phyloP scores from a whole-genome alignment of 2,888 invertebrate genomes.

The Vesta saturnalis region DNA sequence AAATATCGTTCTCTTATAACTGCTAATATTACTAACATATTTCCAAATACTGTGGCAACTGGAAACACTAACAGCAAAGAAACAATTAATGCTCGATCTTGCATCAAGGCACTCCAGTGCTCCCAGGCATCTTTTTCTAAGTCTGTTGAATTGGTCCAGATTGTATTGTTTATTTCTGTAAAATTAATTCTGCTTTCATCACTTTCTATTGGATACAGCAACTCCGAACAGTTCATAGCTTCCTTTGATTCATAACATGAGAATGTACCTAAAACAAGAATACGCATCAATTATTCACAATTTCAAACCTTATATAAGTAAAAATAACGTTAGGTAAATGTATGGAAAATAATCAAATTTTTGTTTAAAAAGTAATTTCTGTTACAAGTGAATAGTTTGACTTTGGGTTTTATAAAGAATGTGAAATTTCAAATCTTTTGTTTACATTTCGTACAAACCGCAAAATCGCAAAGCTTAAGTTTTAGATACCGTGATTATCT shows the following conservation, averaged over 20 bases:
- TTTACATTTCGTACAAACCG: too few species aligned
- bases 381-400: too few species aligned
- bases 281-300: too few species aligned
- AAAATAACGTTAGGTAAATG: too few species aligned
- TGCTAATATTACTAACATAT: constrained; percentile 92
- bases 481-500: too few species aligned
- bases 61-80: constrained; percentile 87
- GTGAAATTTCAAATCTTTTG: too few species aligned
- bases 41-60: constrained; percentile 93
- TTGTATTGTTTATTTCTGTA: constrained; percentile 40
- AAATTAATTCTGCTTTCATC: constrained; percentile 37
- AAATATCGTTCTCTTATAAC: constrained; percentile 93
- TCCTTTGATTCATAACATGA: constrained; percentile 25
- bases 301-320: too few species aligned
- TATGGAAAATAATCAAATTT: not conserved
- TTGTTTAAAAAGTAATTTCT: too few species aligned
- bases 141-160: constrained; percentile 54
- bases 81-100: constrained; percentile 81
- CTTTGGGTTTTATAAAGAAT: too few species aligned
- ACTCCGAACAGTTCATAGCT: constrained; percentile 42
- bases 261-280: constrained; percentile 17
- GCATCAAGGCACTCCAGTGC: constrained; percentile 66
- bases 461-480: too few species aligned
- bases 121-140: constrained; percentile 59
- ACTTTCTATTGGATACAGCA: constrained; percentile 33